These are phyloP conservation scores for Spongilla lacustris DNA, from an alignment of 37 sponge, comb jelly and placozoan species.

Conservation along the genomic window DNA sequence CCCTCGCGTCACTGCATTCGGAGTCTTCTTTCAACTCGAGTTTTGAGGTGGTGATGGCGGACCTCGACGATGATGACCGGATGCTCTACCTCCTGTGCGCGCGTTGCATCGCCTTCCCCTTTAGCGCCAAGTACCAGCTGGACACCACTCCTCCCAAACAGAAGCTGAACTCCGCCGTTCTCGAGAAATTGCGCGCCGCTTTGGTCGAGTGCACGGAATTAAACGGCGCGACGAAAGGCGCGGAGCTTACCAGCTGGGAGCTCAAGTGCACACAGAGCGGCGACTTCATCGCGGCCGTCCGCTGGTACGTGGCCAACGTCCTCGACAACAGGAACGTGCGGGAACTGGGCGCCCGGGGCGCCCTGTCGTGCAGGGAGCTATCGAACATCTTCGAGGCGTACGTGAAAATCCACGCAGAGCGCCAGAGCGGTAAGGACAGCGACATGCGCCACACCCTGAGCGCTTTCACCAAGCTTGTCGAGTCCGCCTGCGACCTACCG, in stretches of 20 bases:
- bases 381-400: conserved; percentile 42
- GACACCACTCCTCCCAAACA: conserved; percentile 34
- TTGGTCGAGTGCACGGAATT: background rate
- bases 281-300: conserved; percentile 4
- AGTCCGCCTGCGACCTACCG: background rate
- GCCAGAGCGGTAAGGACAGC: background rate
- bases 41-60: too few species aligned
- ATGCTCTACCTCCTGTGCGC: conserved; percentile 77
- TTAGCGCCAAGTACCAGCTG: conserved; percentile 55
- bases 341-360: conserved; percentile 16
- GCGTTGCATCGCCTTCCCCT: conserved; percentile 87
- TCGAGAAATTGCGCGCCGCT: conserved; percentile 3
- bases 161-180: conserved; percentile 23
- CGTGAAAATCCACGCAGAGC: background rate
- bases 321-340: conserved; percentile 20
- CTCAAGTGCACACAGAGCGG: conserved; percentile 16
- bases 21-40: too few species aligned
- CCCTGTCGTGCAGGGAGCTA: conserved; percentile 58
- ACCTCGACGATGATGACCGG: background rate
- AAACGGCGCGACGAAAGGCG: background rate
- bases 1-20: too few species aligned
- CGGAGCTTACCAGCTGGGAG: conserved; percentile 14
- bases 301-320: conserved; percentile 49
- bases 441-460: conserved; percentile 26
- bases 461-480: conserved; percentile 52